Base-by-base conservation (phyloP, 2,888 invertebrate genomes). In the Rhopalosiphum nymphaeae region DNA sequence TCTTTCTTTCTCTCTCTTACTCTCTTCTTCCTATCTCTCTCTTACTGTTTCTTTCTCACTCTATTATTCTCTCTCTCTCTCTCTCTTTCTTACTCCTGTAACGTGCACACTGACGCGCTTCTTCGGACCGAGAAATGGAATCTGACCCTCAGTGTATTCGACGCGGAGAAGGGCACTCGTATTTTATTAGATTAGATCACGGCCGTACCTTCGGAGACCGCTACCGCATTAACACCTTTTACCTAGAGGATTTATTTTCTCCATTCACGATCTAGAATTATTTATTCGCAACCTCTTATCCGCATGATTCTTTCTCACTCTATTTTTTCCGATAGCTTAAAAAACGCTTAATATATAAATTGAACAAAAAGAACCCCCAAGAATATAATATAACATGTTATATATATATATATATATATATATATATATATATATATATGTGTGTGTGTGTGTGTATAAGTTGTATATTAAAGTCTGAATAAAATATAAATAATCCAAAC, bases 101-200 rank as follows among this genome's bases (percentile, higher is more conserved):
- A 67, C n/a, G 13, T 67, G n/a, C 67, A 67, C 42, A 11, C 13
- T 26, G 10, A 16, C 16, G 3, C 44, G 29, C 10, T 93, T 56
- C n/a, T 89, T 42, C n/a, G 56, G 78, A n/a, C 85, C 89, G n/a
- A 90, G 26, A 94, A 94, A 94, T n/a, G 90, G 57, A 90, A 61
- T 61, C 29, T 90, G 90, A 85, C 49, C 93, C 89, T 87, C 86
- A n/a, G 56, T 44, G 57, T 56, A 49, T 67, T 89, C 26, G 56
- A 78, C 78, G 29, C 11, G 36, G 21, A n/a, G 57, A 46, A 85
- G 90, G 61, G 86, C 57, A 49, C 57, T 94, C 90, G 93, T 94
- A 94, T 94, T 94, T 94, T 90, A 94, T 94, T 90, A 94, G 93
- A 94, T 94, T 90, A 94, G 93, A 94, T 94, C 84, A 90, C 86